Base-by-base conservation (phyloP, 1,140 invertebrate species). In the Stegodyphus mimosarum region DNA sequence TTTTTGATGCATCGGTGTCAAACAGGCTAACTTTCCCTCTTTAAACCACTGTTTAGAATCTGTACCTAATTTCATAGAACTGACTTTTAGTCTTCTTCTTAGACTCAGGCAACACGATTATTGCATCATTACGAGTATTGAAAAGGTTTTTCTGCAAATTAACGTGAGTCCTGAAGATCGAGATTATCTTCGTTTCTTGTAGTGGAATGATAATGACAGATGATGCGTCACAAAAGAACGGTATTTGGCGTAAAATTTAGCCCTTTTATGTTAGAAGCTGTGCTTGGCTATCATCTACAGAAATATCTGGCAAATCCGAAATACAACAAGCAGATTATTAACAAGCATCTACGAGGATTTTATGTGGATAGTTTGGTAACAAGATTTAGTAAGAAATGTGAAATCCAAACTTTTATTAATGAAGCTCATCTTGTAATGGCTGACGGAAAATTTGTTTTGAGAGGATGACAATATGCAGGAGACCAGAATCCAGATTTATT, bases 1-100 rank as follows among this genome's bases (percentile, higher is more conserved):
- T n/a, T 89, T 89, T 88, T 53, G 88, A 89, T 72, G 88, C 84
- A 5, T 88, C 87, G 11, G n/a, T n/a, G 75, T 6, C 87, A 88
- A 64, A 55, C 80, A 51, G 7, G 73, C 2, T 80, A 88, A 0
- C 53, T n/a, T n/a, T n/a, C n/a, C n/a, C n/a, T n/a, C n/a, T n/a
- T n/a, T n/a, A n/a, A 88, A 48, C 60, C 88, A 73, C 13, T 87
- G 85, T 60, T 73, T 87, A 13, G 48, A 70, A 2, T 80, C 51
- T 10, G 88, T 87, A 53, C 87, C 87, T 2, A 88, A 88, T 64
- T 52, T 87, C 53, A 87, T 18, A 69, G 72, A 52, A 81, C 60
- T 76, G 13, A 64, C 72, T 9, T 60, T 50, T 60, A 17, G 6
- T 15, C 10, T 77, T 6, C 17, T 79, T 15, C 15, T 48, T 4